Base-by-base conservation (phyloP, 2,113 vertebrate genomes). In the Lates calcarifer region DNA sequence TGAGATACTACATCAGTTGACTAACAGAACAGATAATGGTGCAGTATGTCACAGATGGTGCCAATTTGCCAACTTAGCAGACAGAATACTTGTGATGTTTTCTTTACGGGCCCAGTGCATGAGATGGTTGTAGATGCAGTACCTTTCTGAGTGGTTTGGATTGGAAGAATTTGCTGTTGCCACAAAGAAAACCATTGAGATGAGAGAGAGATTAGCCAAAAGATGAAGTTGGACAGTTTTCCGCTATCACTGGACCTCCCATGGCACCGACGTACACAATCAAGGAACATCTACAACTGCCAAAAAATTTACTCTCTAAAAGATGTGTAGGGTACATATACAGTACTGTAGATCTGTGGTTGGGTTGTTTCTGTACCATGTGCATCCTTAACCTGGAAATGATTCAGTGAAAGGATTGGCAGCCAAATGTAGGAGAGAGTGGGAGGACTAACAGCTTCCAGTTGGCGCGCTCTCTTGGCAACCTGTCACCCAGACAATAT, bases 381-480 rank as follows among this genome's bases (percentile, higher is more conserved):
- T 3, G 15, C 7, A 22, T 55, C 72, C 58, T 69, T 71, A 66
- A 72, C 49, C 55, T 87, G 79, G 82, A 87, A 74, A 45, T 29
- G 33, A 68, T 74, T 77, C 63, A 83, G 67, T 63, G 26, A 77
- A 69, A 74, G 31, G 47, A 69, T 66, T 29, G 33, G 70, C 64
- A 68, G 78, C 71, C 66, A 76, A 65, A 71, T 62, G 18, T 29
- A 24, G 57, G 20, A 10, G 37, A 35, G 65, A 75, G 77, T 78
- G 74, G 60, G 70, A 45, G 74, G 65, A 70, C 64, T 89, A 37
- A 71, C 28, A 55, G 71, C 71, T 62, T 74, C 49, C 79, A 64
- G 35, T 33, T 4, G 13, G 26, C 11, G 11, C 2, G 10, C 33
- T 74, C 49, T n/a, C 15, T 77, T 80, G 81, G 72, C 74, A 74